A percentile compares a stretch with the other conserved stretches of the same genome.
These are phyloP conservation scores for Sarcophaga caerulescens DNA, from an alignment of 2,888 invertebrate genomes.

Conservation along the genomic window DNA sequence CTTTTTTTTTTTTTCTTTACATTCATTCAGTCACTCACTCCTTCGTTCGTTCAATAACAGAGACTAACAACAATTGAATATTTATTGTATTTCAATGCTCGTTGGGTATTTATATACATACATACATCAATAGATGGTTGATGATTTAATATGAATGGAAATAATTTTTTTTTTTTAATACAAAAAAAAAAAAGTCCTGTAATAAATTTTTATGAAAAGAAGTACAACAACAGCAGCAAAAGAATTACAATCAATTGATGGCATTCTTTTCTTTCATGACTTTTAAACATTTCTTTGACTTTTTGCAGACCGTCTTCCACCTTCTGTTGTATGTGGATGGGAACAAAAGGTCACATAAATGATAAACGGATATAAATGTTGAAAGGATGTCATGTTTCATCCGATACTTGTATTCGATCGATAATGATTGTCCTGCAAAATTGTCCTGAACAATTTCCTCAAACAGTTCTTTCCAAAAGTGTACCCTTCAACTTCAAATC, in stretches of 20 bases:
- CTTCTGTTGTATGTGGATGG: constrained; percentile 32
- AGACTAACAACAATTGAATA: constrained; percentile 62
- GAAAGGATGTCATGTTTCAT: constrained; percentile 35
- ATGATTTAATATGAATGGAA: not conserved
- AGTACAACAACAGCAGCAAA: constrained; percentile 38
- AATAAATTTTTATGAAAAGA: constrained; percentile 71
- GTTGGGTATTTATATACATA: no score
- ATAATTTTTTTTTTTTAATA: not conserved
- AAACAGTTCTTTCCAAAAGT: no score
- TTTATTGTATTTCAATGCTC: constrained; percentile 43
- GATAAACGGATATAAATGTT: constrained; percentile 78
- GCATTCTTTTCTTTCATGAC: constrained; percentile 51
- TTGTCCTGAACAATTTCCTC: no score
- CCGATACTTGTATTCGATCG: not conserved
- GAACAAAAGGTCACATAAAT: constrained; percentile 75
- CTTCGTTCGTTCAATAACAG: constrained; percentile 41
- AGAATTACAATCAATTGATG: constrained; percentile 32
- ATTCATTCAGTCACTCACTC: constrained; percentile 14
- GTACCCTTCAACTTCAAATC: no score
- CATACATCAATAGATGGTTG: not conserved
- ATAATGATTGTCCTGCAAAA: no score
- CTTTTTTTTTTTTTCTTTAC: not conserved
- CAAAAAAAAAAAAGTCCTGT: constrained; percentile 56
- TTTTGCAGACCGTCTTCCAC: constrained; percentile 51
- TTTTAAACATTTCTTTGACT: constrained; percentile 47